Percentiles rank a stretch among this genome's conserved stretches.
Evolutionary conservation across 2,888 invertebrate genomes (phyloP).

Genomic region (Physocephala rufipes): DNA sequence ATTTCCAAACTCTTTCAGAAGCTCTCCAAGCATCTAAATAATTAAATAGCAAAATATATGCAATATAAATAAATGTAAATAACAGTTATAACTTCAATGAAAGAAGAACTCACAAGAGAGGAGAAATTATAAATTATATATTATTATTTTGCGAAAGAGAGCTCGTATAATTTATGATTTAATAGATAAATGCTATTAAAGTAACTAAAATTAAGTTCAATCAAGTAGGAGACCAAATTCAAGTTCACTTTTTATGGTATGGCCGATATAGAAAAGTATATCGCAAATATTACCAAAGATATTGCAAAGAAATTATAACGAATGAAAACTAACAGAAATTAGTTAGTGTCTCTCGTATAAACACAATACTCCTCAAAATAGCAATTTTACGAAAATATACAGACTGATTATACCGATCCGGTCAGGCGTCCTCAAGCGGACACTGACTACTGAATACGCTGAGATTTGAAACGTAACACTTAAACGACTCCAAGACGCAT

Average conservation of each 20-base stretch:
- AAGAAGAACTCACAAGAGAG: not conserved
- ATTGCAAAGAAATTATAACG: not conserved
- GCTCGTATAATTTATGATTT: not conserved
- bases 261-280: slow-evolving; percentile 26
- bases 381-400: too few species aligned
- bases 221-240: not conserved
- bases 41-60: not conserved
- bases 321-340: slow-evolving; percentile 7
- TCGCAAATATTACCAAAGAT: not conserved
- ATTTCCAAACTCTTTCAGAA: not conserved
- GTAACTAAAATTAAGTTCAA: too few species aligned
- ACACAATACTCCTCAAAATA: not conserved
- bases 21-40: not conserved
- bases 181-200: slow-evolving; percentile 10
- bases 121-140: not conserved
- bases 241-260: slow-evolving; percentile 13
- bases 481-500: too few species aligned
- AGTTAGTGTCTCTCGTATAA: not conserved
- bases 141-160: not conserved
- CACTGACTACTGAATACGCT: too few species aligned
- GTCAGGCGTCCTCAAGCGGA: too few species aligned
- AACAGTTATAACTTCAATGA: not conserved
- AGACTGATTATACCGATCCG: too few species aligned
- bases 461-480: too few species aligned
- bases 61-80: not conserved